These are phyloP conservation scores for Andrena minutula DNA, from an alignment of 2,888 invertebrate species.

Conservation along the genomic window DNA sequence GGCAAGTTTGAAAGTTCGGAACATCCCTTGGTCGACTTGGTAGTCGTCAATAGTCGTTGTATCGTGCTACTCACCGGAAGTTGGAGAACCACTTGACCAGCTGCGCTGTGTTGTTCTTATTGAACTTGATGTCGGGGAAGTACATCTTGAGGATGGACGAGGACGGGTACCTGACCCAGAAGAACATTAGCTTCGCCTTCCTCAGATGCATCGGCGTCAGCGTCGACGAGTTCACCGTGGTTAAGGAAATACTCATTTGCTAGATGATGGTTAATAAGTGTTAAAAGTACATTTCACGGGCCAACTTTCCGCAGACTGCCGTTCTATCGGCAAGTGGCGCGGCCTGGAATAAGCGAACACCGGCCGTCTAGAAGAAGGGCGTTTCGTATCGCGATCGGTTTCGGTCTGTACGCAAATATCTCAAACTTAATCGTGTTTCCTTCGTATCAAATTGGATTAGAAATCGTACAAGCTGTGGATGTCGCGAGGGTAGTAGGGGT, in stretches of 20 bases:
- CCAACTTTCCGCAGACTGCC: neutral
- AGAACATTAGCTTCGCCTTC: slow-evolving; percentile 99
- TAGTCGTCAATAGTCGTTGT: slow-evolving; percentile 44
- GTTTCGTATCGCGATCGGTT: slow-evolving; percentile 30
- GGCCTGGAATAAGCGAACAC: neutral
- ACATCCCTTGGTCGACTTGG: slow-evolving; percentile 31
- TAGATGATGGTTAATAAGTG: neutral
- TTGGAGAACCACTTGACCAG: slow-evolving; percentile 99
- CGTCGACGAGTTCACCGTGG: slow-evolving; percentile 96
- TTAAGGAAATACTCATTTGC: slow-evolving; percentile 88
- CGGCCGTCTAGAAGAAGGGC: slow-evolving; percentile 9
- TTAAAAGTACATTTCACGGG: neutral
- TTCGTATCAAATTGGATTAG: slow-evolving; percentile 84
- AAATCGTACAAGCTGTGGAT: slow-evolving; percentile 84
- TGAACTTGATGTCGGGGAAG: slow-evolving; percentile 99
- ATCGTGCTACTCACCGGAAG: slow-evolving; percentile 91
- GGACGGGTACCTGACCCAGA: slow-evolving; percentile 99
- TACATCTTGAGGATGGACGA: slow-evolving; percentile 99
- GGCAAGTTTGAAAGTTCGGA: neutral
- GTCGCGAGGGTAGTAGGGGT: slow-evolving; percentile 74
- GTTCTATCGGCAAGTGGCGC: neutral
- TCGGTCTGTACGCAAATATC: slow-evolving; percentile 72
- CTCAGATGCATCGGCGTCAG: slow-evolving; percentile 99
- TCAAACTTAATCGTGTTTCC: slow-evolving; percentile 82
- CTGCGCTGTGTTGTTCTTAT: slow-evolving; percentile 99